Evolutionary conservation across 2,888 invertebrate species (phyloP).

Genomic region (Lithophane leautieri): DNA sequence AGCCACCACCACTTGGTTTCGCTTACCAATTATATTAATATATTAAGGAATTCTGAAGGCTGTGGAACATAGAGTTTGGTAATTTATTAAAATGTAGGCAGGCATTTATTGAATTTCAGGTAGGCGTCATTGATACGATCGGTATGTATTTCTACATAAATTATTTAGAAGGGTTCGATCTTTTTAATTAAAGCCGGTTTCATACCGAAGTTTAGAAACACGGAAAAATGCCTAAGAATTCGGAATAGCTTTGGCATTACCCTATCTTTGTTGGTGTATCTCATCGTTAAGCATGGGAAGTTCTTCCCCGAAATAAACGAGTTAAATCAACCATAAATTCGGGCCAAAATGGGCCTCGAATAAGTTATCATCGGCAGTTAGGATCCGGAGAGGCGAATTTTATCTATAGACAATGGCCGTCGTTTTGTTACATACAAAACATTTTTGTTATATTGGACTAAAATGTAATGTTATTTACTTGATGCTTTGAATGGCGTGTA

Average conservation of each 20-base stretch:
- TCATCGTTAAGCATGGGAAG: slow-evolving; percentile 75
- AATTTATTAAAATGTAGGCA: slow-evolving; percentile 20
- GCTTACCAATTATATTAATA: slow-evolving; percentile 8
- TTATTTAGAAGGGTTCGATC: slow-evolving; percentile 39
- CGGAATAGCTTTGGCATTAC: slow-evolving; percentile 67
- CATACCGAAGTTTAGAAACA: slow-evolving; percentile 40
- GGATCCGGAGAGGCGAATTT: slow-evolving; percentile 79
- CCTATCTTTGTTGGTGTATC: slow-evolving; percentile 71
- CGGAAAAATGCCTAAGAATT: slow-evolving; percentile 63
- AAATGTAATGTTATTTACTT: slow-evolving; percentile 35
- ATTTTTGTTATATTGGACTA: slow-evolving; percentile 65
- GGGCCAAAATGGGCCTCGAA: slow-evolving; percentile 82
- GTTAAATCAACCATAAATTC: slow-evolving; percentile 87
- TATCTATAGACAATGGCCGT: slow-evolving; percentile 79
- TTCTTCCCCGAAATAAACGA: slow-evolving; percentile 82
- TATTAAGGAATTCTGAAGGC: slow-evolving; percentile 16
- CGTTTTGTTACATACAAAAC: slow-evolving; percentile 69
- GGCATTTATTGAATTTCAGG: slow-evolving; percentile 27
- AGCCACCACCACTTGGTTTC: too few species aligned
- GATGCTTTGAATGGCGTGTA: slow-evolving; percentile 27
- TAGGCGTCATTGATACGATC: slow-evolving; percentile 18
- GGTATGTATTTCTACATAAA: slow-evolving; percentile 34
- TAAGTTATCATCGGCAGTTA: slow-evolving; percentile 87
- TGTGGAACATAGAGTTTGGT: neutral
- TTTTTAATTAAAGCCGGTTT: slow-evolving; percentile 52